Percentiles rank a stretch among this genome's conserved stretches.
phyloP scores from a whole-genome alignment of 1,140 invertebrate species.

The Holotrichia oblita region DNA sequence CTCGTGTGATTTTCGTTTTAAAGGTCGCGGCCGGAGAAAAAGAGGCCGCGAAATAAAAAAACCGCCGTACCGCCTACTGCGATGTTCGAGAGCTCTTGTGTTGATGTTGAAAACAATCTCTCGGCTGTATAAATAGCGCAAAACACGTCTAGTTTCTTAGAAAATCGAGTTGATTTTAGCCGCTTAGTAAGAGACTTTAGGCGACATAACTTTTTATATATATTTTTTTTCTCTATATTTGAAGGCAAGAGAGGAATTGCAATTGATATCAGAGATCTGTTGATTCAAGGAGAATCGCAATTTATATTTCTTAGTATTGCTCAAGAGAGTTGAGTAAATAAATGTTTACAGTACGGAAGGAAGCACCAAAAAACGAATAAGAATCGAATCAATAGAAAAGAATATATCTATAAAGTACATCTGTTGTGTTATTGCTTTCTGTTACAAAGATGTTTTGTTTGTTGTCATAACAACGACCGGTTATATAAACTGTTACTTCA shows the following conservation, averaged over 20 bases:
- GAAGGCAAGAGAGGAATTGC: not conserved
- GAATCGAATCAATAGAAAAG: too few relatives aligned
- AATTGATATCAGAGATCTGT: not conserved
- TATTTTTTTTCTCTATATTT: not conserved
- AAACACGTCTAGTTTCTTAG: constrained; percentile 3
- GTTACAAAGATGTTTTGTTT: too few relatives aligned
- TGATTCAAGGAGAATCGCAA: not conserved
- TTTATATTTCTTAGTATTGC: not conserved
- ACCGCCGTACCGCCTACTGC: not conserved
- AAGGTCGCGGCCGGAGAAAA: not conserved
- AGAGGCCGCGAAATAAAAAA: constrained; percentile 4
- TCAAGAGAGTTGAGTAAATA: not conserved
- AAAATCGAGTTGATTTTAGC: not conserved
- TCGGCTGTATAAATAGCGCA: constrained; percentile 10
- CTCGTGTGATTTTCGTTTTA: constrained; percentile 4
- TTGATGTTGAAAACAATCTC: constrained; percentile 4
- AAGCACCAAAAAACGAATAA: too few relatives aligned
- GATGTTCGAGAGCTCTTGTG: not conserved
- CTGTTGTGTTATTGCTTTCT: too few relatives aligned
- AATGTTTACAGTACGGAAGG: too few relatives aligned
- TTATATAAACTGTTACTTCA: too few relatives aligned
- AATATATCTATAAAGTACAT: too few relatives aligned
- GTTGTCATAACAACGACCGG: too few relatives aligned
- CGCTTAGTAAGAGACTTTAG: not conserved
- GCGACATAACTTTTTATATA: not conserved